phyloP scores from a whole-genome alignment of 2,797 vertebrate species.

The Perdix hodgsoniae region DNA sequence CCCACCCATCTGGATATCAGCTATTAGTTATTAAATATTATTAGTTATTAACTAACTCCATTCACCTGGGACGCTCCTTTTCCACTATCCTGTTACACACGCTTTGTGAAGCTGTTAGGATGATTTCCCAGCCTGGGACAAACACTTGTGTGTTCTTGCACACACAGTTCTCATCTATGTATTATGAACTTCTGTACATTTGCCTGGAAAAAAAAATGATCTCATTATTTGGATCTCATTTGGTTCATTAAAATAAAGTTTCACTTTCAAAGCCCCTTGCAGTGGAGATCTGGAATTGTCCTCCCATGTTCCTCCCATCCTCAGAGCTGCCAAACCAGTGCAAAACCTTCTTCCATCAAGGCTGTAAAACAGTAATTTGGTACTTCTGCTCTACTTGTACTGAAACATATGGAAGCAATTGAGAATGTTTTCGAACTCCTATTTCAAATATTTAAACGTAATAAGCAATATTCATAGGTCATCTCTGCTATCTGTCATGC shows the following conservation, averaged over 20 bases:
- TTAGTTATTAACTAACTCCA: background rate
- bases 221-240: slow-evolving; percentile 47
- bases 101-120: background rate
- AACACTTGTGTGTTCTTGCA: background rate
- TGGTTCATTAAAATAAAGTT: slow-evolving; percentile 74
- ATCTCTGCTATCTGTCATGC: background rate
- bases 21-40: no score
- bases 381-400: background rate
- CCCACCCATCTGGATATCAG: background rate
- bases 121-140: background rate
- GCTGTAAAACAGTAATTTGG: slow-evolving; percentile 16
- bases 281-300: slow-evolving; percentile 8
- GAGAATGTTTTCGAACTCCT: slow-evolving; percentile 51
- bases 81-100: background rate
- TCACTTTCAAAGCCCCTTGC: slow-evolving; percentile 36
- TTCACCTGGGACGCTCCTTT: background rate
- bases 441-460: slow-evolving; percentile 26
- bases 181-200: slow-evolving; percentile 43
- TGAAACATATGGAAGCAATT: slow-evolving; percentile 46
- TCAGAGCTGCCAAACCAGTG: background rate
- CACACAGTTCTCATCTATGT: slow-evolving; percentile 20
- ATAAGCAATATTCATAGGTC: slow-evolving; percentile 51
- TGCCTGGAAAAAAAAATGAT: slow-evolving; percentile 34
- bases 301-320: slow-evolving; percentile 14
- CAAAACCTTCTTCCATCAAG: background rate